Conservation (phyloP, 1,140 invertebrate genomes). For the Cephus cinctus region DNA sequence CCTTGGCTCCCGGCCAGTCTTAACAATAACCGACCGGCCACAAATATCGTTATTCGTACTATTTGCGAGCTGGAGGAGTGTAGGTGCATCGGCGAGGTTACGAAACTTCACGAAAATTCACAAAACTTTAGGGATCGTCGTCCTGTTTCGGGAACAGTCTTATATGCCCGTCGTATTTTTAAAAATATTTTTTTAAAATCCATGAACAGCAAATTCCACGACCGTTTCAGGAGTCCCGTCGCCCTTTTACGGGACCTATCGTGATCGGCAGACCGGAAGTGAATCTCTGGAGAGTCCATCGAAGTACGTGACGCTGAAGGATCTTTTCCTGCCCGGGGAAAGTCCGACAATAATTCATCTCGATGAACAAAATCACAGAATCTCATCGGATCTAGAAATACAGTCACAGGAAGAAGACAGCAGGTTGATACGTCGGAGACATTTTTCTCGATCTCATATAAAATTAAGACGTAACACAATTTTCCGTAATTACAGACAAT, state of each 20-base stretch:
- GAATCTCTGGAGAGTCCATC: slow-evolving; percentile 21
- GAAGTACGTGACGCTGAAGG: slow-evolving; percentile 40
- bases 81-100: too few species aligned
- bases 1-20: neutral
- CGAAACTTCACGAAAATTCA: too few species aligned
- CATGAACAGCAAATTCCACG: neutral
- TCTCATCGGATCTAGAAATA: too few species aligned
- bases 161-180: neutral
- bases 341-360: slow-evolving; percentile 14
- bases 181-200: neutral
- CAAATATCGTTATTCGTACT: slow-evolving; percentile 4
- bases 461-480: too few species aligned
- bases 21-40: slow-evolving; percentile 2
- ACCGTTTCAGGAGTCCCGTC: slow-evolving; percentile 20
- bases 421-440: too few species aligned
- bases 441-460: too few species aligned
- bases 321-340: slow-evolving; percentile 31
- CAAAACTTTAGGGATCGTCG: too few species aligned
- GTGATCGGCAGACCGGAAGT: neutral
- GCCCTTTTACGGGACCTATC: slow-evolving; percentile 12
- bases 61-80: neutral
- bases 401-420: too few species aligned
- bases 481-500: too few species aligned
- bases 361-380: slow-evolving; percentile 5
- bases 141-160: too few species aligned